A percentile compares a stretch with the other conserved stretches of the same genome.
Conservation (phyloP, 2,797 vertebrate species). For the Sternotherus odoratus region DNA sequence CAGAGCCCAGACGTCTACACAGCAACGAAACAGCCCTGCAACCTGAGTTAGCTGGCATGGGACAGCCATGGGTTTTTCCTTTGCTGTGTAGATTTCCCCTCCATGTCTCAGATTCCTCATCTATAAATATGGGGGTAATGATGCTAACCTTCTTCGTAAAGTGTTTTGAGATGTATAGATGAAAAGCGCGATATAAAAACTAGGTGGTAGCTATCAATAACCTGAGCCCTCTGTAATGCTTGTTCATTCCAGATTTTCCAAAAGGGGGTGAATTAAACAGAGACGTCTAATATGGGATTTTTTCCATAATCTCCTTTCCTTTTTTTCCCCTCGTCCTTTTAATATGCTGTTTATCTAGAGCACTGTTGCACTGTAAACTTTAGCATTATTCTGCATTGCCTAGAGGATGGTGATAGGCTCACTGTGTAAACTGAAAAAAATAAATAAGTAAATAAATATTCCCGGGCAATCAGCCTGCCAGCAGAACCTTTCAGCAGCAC, state of each 20-base stretch:
- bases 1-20: not conserved
- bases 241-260: not conserved
- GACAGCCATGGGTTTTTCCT: not conserved
- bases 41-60: not conserved
- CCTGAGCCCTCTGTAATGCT: not conserved
- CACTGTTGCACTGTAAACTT: not conserved
- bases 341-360: not conserved
- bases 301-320: not conserved
- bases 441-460: slow-evolving; percentile 57
- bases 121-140: fast-evolving
- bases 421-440: slow-evolving; percentile 46
- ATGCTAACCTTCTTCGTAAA: not conserved
- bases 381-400: not conserved
- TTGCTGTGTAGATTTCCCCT: not conserved
- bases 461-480: slow-evolving; percentile 34
- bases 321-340: not conserved
- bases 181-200: not conserved
- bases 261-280: not conserved
- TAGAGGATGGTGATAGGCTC: not conserved
- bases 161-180: not conserved
- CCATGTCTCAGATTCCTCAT: not conserved
- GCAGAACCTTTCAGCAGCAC: slow-evolving; percentile 26
- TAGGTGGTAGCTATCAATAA: not conserved
- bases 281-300: not conserved
- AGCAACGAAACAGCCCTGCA: no score